Base-by-base conservation (phyloP, 2,797 vertebrate genomes). In the Spinus pinus region DNA sequence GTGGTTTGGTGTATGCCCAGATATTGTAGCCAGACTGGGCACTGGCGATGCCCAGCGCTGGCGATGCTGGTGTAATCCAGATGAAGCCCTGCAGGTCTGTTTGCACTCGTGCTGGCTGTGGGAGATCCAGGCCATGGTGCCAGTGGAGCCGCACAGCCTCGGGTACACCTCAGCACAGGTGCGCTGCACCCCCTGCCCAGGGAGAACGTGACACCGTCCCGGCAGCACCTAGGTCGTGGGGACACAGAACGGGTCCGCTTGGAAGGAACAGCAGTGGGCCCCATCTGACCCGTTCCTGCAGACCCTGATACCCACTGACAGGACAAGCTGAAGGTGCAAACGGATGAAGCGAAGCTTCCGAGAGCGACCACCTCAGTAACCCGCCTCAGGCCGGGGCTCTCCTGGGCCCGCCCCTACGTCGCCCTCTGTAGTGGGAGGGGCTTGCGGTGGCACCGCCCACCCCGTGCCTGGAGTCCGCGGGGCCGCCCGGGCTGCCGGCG, bases 341-440 rank as follows among this genome's bases (percentile, higher is more conserved):
- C 7, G 4, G 6, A 28, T 7, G 19, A 39, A 66, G 31, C 5
- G 0, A 14, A 47, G 2, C 18, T 3, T 9, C 22, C 2, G 3
- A 21, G 4, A 6, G 16, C 0, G 3, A 5, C 16, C 16, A 3
- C 22, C 41, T 8, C 17, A 18, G 41, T 16, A 41, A 41, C 15
- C 7, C 39, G 39, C 35, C 35, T 35, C 35, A 35, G 9, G 4
- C 2, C 12, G 31, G n/a, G 8, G 4, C 18, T 1, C 12, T 8
- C 3, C 14, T 10, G 61, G 3, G 9, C 9, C n/a, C 12, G 28
- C 61, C 46, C 19, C 39, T 19, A 4, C 8, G 4, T 9, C 22
- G 2, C 15, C 37, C 37, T 14, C 15, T 2, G 12, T 9, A 15
- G 12, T 23, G 23, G 18, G 23, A 4, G 14, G 12, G 19, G 20